These are phyloP conservation scores for Liolophura sinensis DNA, from an alignment of 1,140 invertebrate species.

Conservation along the genomic window DNA sequence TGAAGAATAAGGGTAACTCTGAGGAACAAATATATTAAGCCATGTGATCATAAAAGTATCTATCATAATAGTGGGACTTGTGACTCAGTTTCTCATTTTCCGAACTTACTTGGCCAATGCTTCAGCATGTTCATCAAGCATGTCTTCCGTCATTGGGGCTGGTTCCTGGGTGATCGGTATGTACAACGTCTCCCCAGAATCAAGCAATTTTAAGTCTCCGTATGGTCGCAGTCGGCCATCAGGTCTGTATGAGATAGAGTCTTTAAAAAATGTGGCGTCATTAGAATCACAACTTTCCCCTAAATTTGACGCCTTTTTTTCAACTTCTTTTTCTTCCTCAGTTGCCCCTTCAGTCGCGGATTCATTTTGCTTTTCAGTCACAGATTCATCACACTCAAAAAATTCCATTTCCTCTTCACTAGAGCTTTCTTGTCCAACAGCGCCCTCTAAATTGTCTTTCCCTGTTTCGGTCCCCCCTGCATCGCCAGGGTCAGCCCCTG, in stretches of 20 bases:
- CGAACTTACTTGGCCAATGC: slow-evolving; percentile 67
- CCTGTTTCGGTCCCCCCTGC: not conserved
- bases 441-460: not conserved
- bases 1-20: too few relatives aligned
- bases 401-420: slow-evolving; percentile 72
- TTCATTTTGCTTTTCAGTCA: not conserved
- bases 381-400: slow-evolving; percentile 71
- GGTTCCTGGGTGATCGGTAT: slow-evolving; percentile 92
- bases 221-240: slow-evolving; percentile 74
- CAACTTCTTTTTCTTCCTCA: not conserved
- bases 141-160: slow-evolving; percentile 95
- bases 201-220: slow-evolving; percentile 44
- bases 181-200: slow-evolving; percentile 65
- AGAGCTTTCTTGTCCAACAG: not conserved
- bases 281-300: too few relatives aligned
- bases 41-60: too few relatives aligned
- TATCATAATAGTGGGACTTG: too few relatives aligned
- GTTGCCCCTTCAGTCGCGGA: not conserved
- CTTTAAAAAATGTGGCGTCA: slow-evolving; percentile 29
- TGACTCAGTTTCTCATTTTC: too few relatives aligned
- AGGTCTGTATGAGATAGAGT: slow-evolving; percentile 58
- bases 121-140: slow-evolving; percentile 90
- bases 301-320: not conserved
- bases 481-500: not conserved
- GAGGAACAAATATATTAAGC: too few relatives aligned